Base-by-base conservation (phyloP, 2,797 vertebrate genomes). In the Coregonus sp. region DNA sequence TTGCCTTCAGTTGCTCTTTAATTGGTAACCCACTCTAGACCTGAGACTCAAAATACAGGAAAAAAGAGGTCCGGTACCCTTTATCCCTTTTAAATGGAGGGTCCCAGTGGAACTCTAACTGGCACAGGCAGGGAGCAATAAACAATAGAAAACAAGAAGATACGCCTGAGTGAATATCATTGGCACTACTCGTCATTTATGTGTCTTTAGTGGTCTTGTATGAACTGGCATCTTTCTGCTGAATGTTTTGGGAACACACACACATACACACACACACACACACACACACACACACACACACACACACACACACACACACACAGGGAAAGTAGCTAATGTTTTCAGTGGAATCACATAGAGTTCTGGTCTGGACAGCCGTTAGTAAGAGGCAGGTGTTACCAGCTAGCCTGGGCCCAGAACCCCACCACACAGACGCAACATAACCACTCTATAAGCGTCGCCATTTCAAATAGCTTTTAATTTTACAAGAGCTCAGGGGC, bases 401-500 rank as follows among this genome's bases (percentile, higher is more conserved):
- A 0, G 29, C 73, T 75, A 68, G 79, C 75, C 77, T 9, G 9
- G 69, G 31, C 80, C 82, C 84, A 77, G 37, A 67, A 75, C 84
- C 56, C 56, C 0, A 76, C 79, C 59, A 0, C 72, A 75, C 61
- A 7, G 81, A 84, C 70, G 72, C 72, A 79, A 75, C 81, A 70
- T 51, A 80, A 74, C 77, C 80, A 11, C 75, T 85, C 78, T 67
- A 80, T 76, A 83, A 86, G 84, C 61, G 3, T 84, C 78, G 54
- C 79, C 87, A 25, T 86, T 87, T 86, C 85, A 82, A 84, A 77
- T 72, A 75, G 83, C 76, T 86, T 87, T 86, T 87, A 78, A 84
- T 88, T 91, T 91, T 86, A 90, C 80, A 79, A 82, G 87, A 83
- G 78, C 84, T 75, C 66, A 16, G 89, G 81, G 87, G 77, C 85